These are phyloP conservation scores for Poecilobothrus nobilitatus DNA, from an alignment of 2,888 invertebrate genomes.

Conservation along the genomic window DNA sequence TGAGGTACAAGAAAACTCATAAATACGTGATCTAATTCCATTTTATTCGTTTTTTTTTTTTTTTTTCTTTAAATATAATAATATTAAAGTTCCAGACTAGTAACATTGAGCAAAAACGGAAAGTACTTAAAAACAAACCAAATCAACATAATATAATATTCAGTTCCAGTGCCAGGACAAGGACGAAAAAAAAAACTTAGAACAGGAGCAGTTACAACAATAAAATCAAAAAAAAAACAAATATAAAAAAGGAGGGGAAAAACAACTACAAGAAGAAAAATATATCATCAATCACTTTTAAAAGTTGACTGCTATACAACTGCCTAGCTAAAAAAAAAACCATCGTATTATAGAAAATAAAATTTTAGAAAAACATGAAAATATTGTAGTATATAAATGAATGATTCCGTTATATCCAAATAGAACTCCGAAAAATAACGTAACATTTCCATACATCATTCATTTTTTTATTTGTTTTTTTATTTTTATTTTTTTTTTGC, in stretches of 20 bases:
- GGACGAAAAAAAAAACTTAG: background rate
- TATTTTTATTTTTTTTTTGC: too few relatives aligned
- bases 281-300: conserved; percentile 3
- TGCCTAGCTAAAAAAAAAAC: background rate
- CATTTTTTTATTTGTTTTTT: too few relatives aligned
- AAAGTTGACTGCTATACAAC: background rate
- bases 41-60: background rate
- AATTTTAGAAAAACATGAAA: too few relatives aligned
- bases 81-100: background rate
- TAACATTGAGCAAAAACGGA: background rate
- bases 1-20: conserved; percentile 4
- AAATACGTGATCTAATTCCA: conserved; percentile 4
- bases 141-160: too few relatives aligned
- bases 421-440: too few relatives aligned
- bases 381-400: too few relatives aligned
- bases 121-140: too few relatives aligned
- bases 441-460: too few relatives aligned
- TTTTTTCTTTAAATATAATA: too few relatives aligned
- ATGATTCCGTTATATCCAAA: too few relatives aligned
- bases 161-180: background rate
- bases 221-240: background rate
- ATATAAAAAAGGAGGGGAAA: background rate
- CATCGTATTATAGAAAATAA: background rate
- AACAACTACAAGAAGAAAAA: background rate
- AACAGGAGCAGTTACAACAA: background rate